Evolutionary conservation across 2,888 invertebrate genomes (phyloP), one percentile per base, ranked within the genome.

Genomic region (Subacronicta megacephala): DNA sequence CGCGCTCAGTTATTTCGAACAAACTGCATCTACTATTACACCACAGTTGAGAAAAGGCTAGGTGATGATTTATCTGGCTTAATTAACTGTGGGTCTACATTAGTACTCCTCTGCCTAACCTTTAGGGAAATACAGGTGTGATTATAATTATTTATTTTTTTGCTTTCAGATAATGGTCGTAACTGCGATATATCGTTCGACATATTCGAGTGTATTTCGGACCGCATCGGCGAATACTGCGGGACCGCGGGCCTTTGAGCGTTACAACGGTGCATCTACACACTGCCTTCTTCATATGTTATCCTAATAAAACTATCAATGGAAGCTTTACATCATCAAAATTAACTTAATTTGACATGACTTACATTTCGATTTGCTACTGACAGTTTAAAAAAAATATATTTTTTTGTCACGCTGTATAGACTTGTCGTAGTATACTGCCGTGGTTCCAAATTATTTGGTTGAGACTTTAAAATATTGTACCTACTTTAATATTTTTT

Each of bases 161-260:
- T 52, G 1, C 61, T 95, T 95, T 38, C 93, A 96, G 96, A 96
- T 81, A 95, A 95, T 70, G 96, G 96, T 10, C 95, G 95, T 77
- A 96, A 96, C 77, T 97, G 97, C 78, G 96, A 97, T 80, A 90
- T 97, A 40, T 96, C 97, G 0, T 97, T 96, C 84, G 96, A 97
- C 86, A 96, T 96, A 51, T 97, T 97, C 84, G 97, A 97, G 82
- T 97, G 97, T 82, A 96, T 97, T 70, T 97, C 97, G 5, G 97
- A 97, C 85, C 95, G 96, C 80, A 96, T 97, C 75, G 97, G 96
- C 37, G 96, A 96, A 71, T 96, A 96, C 84, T 96, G 96, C 79
- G 95, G 96, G 16, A 95, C 84, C 69, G 70, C 89, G 1, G 94
- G 94, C 13, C 87, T 94, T 37, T 93, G 76, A 85, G 35, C 9